Base-by-base conservation (phyloP, 2,797 vertebrate genomes). In the Florisuga fusca region DNA sequence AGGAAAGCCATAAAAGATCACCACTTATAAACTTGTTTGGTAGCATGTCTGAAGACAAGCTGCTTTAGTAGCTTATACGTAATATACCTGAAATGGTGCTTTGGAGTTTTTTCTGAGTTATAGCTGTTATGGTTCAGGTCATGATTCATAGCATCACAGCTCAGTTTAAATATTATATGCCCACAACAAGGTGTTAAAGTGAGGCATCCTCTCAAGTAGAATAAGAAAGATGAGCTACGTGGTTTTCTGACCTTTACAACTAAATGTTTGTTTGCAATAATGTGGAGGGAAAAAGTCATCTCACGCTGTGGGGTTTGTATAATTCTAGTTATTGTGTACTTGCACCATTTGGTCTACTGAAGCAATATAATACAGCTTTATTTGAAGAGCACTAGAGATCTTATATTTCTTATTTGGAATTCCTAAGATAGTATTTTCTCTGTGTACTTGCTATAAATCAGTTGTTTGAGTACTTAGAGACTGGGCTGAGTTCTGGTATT, bases 101-200 rank as follows among this genome's bases (percentile, higher is more conserved):
- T 80, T 76, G 84, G 77, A 77, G 68, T 74, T 92, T 82, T 81
- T 67, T 27, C 54, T n/a, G 13, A 61, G 21, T 80, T 84, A n/a
- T 1, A 63, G n/a, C 72, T 82, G 4, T 67, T 36, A 19, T 67
- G 61, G 72, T 71, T 95, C 72, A 72, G 62, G 22, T 91, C 14
- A 17, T 91, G 87, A 95, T 69, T 94, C 89, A 91, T 72, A 81
- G 85, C 69, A 75, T 87, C 79, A 55, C 62, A 86, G 73, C 89
- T 90, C 77, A 62, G 23, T 86, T 90, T 68, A 48, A 51, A 27
- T 82, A 43, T 50, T 86, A 22, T 69, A 16, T 63, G 67, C 79
- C 48, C 38, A 50, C 92, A 94, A n/a, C 38, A 87, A 91, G 33
- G 17, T 68, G 41, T 85, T 77, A 12, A 87, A 63, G 16, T 61